Base-by-base conservation (phyloP, 2,888 invertebrate genomes). In the Petrophora chlorosata region DNA sequence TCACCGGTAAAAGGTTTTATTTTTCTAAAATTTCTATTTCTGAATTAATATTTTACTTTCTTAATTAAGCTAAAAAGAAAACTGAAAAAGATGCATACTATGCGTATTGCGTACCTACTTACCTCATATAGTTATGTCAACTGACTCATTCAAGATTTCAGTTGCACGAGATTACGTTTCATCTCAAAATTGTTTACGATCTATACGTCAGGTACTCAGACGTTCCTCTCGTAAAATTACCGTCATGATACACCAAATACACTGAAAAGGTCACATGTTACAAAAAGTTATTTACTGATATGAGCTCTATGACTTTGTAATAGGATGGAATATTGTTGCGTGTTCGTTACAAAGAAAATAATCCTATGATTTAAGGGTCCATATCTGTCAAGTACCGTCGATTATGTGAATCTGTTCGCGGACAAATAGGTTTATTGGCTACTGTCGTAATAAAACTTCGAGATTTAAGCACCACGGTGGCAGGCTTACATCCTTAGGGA, bases 381-480 rank as follows among this genome's bases (percentile, higher is more conserved):
- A 81, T 85, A 83, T 83, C 82, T 81, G 79, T 80, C 82, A 75
- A 77, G 73, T 75, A 67, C 63, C 65, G 70, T 67, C 80, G 80
- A 82, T 84, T 85, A 85, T 85, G 78, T 80, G 82, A 77, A 83
- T 78, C 76, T 76, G 75, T 78, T 78, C 72, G 75, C 69, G 72
- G 75, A 84, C 85, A 85, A 86, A 87, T 85, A 85, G 85, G 85
- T 89, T 89, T 89, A 89, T 81, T 79, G 84, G 74, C 73, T 81
- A 76, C 79, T 78, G 78, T 76, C 72, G 76, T 70, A 73, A 79
- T 88, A 87, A 88, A 88, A 65, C 63, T 62, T 53, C 53, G 63
- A 79, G 83, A 86, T 87, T 87, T 85, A 87, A 75, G 64, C 66
- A 56, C 58, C 61, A 59, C 66, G 63, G 67, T 59, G 62, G 65